These are phyloP conservation scores for Chrysodeixis includens DNA, from an alignment of 2,888 invertebrate species.

Conservation along the genomic window DNA sequence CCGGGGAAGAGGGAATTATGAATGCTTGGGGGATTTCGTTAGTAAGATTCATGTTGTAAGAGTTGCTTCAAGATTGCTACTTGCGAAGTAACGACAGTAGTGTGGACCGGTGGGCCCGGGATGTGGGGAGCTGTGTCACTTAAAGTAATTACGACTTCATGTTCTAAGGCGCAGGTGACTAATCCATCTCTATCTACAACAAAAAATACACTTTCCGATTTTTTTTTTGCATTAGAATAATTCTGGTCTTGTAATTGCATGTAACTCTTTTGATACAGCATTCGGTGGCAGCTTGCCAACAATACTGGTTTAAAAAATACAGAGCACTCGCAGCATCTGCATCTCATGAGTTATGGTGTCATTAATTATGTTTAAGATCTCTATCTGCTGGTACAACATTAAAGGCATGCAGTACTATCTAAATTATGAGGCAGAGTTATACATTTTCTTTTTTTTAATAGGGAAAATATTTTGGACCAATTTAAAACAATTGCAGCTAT, in stretches of 20 bases:
- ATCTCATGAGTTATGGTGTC: conserved; percentile 1
- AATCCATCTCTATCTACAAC: not conserved
- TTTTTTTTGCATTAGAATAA: not conserved
- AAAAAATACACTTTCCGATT: not conserved
- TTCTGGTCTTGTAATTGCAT: not conserved
- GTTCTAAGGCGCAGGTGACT: not conserved
- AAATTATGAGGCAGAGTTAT: not conserved
- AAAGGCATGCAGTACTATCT: not conserved
- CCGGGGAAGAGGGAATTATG: conserved; percentile 56
- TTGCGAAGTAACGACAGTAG: conserved; percentile 14
- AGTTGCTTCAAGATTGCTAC: conserved; percentile 37
- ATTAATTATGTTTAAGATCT: conserved; percentile 1
- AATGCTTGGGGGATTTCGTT: conserved; percentile 56
- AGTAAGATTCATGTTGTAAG: conserved; percentile 48
- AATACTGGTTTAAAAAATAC: not conserved
- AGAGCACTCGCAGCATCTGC: not conserved
- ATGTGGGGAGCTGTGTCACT: not conserved
- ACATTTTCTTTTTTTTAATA: too few relatives aligned
- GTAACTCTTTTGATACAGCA: not conserved
- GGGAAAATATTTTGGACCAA: too few relatives aligned
- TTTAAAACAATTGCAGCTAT: too few relatives aligned
- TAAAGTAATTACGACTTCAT: not conserved
- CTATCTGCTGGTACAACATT: not conserved
- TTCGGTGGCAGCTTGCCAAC: not conserved
- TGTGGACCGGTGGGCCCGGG: not conserved